Percentiles rank a stretch among this genome's conserved stretches.
Conservation (phyloP, 2,888 invertebrate genomes). For the Bedellia somnulentella region DNA sequence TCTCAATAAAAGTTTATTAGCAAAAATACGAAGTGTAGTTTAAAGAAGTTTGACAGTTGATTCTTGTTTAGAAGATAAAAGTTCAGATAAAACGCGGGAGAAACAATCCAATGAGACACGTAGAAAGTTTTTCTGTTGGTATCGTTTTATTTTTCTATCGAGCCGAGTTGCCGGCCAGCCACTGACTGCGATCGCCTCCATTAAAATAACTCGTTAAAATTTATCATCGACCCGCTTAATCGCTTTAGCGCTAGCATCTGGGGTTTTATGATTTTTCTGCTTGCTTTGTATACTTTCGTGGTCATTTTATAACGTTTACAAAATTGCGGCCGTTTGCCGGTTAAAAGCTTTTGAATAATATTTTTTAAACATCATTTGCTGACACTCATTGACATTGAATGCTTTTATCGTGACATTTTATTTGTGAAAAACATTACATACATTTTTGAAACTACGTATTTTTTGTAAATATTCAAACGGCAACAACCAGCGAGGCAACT, state of each 20-base stretch:
- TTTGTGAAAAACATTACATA: no score
- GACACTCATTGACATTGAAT: no score
- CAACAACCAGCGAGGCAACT: no score
- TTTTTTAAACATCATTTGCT: constrained; percentile 13
- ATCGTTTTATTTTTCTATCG: constrained; percentile 56
- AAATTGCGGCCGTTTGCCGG: constrained; percentile 38
- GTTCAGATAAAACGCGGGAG: no score
- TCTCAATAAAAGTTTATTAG: constrained; percentile 21
- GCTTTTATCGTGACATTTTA: no score
- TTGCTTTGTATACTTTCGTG: constrained; percentile 49
- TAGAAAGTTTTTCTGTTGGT: no score
- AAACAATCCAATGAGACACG: no score
- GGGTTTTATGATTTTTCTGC: constrained; percentile 61
- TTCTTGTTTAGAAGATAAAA: no score
- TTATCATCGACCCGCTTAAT: constrained; percentile 62
- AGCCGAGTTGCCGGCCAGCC: constrained; percentile 48
- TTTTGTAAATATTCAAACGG: no score
- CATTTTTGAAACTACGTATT: no score
- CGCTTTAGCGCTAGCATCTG: constrained; percentile 60
- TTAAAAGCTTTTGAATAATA: constrained; percentile 22
- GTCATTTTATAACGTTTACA: constrained; percentile 49
- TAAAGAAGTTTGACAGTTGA: no score
- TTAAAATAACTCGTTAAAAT: constrained; percentile 63
- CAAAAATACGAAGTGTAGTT: constrained; percentile 26
- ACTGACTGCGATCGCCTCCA: constrained; percentile 58